phyloP scores from a whole-genome alignment of 2,797 vertebrate species.

The Falco biarmicus region DNA sequence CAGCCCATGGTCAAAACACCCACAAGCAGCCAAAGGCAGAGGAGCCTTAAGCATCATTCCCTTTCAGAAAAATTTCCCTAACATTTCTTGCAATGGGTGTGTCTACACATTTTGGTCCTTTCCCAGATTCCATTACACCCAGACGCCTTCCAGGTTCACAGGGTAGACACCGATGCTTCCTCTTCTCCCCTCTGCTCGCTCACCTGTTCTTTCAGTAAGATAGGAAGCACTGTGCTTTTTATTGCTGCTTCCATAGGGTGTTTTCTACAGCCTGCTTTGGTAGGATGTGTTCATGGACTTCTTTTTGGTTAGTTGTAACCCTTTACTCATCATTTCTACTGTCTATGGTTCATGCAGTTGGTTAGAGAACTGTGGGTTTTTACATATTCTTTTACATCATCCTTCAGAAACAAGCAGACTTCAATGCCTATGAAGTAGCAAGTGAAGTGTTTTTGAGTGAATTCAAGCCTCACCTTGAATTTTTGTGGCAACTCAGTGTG shows the following conservation, averaged over 20 bases:
- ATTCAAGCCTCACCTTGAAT: not conserved
- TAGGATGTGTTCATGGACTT: not conserved
- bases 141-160: not conserved
- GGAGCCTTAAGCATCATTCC: fast-evolving
- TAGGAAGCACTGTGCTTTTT: fast-evolving
- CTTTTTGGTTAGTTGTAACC: not conserved
- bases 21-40: not conserved
- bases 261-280: not conserved
- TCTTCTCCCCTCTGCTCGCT: not conserved
- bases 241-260: not conserved
- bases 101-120: not conserved
- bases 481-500: not conserved
- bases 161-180: fast-evolving
- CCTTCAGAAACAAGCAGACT: not conserved
- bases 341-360: not conserved
- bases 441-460: not conserved
- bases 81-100: not conserved
- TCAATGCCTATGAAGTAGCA: not conserved
- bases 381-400: not conserved
- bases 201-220: not conserved
- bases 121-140: not conserved
- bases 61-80: not conserved
- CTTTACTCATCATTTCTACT: not conserved
- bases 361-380: fast-evolving
- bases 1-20: not conserved